phyloP scores from a whole-genome alignment of 2,113 vertebrate species.

The Nipponia nippon region DNA sequence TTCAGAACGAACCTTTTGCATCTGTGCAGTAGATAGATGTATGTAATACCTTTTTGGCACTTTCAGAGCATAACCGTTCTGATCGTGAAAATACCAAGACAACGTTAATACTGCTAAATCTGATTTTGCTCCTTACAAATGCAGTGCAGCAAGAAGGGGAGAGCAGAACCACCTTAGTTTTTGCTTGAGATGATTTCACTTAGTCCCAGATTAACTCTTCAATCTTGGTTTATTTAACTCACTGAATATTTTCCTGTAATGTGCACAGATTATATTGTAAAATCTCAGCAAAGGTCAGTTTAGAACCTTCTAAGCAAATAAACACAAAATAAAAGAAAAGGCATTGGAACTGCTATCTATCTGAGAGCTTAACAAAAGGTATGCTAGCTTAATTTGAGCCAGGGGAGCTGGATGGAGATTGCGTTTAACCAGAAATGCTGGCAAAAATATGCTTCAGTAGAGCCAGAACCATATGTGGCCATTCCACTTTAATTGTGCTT shows the following conservation, averaged over 20 bases:
- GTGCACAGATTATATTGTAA: not conserved
- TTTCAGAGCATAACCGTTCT: not conserved
- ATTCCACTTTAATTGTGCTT: constrained; percentile 64
- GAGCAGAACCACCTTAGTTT: not conserved
- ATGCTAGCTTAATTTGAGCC: constrained; percentile 53
- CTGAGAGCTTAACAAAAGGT: constrained; percentile 32
- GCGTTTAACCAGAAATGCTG: constrained; percentile 54
- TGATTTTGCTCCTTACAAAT: not conserved
- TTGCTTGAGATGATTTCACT: not conserved
- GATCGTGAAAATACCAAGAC: not conserved
- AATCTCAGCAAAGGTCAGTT: constrained; percentile 9
- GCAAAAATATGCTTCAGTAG: constrained; percentile 32
- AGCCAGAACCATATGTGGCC: constrained; percentile 64
- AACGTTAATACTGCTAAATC: not conserved
- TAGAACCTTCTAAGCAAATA: constrained; percentile 12
- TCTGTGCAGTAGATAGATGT: not conserved
- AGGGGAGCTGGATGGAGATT: constrained; percentile 44
- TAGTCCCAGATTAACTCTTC: not conserved
- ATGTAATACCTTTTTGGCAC: not conserved
- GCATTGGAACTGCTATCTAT: not conserved
- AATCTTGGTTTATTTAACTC: not conserved
- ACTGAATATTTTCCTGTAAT: not conserved
- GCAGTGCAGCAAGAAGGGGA: not conserved
- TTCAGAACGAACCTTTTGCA: not conserved
- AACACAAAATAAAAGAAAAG: constrained; percentile 15